phyloP scores from a whole-genome alignment of 2,797 vertebrate species.

The Propithecus deckenii region DNA sequence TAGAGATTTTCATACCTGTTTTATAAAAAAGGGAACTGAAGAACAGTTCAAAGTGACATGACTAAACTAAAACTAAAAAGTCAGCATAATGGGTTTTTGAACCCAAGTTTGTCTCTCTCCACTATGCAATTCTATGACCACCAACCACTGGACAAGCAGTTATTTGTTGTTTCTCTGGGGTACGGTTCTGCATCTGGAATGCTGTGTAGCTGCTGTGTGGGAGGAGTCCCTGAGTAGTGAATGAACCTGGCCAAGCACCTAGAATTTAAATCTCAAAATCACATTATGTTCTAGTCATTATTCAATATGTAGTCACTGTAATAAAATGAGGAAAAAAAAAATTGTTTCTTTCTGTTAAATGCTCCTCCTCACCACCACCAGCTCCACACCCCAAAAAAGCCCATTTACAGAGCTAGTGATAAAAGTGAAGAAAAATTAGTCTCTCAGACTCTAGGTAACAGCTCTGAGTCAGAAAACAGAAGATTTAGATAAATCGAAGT shows the following conservation, averaged over 20 bases:
- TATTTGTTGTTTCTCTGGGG: background rate
- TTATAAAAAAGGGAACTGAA: background rate
- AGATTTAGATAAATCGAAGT: background rate
- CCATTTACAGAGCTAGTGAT: background rate
- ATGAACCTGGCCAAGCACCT: background rate
- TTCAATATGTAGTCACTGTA: background rate
- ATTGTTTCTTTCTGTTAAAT: background rate
- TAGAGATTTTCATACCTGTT: background rate
- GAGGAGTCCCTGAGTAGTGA: background rate
- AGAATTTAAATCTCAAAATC: conserved; percentile 7
- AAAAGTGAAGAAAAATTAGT: background rate
- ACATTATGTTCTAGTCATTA: background rate
- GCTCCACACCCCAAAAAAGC: background rate
- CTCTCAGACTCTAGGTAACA: background rate
- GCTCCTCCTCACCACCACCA: background rate
- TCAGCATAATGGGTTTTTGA: background rate
- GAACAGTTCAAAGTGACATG: background rate
- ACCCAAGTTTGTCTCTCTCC: background rate
- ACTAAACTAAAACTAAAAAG: background rate
- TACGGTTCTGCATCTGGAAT: background rate
- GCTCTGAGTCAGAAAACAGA: background rate
- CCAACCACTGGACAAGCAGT: background rate
- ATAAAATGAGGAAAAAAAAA: background rate
- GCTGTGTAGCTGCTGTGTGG: background rate
- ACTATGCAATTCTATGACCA: background rate